phyloP scores from a whole-genome alignment of 2,888 invertebrate species.

The Rotaria magnacalcarata region DNA sequence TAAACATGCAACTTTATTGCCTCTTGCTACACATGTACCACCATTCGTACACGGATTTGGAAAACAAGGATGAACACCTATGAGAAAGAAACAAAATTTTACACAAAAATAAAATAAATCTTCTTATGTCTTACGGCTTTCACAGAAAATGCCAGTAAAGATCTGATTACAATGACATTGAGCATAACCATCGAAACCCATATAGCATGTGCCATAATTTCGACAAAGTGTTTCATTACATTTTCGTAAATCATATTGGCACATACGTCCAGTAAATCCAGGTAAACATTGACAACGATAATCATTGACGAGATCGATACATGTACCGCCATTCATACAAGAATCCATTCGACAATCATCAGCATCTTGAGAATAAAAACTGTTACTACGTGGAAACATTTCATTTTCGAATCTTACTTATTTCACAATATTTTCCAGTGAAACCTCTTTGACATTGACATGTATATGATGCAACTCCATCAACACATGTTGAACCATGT shows the following conservation, averaged over 20 bases:
- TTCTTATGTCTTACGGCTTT: not conserved
- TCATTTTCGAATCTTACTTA: not conserved
- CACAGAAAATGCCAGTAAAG: not conserved
- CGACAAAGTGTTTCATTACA: conserved; percentile 32
- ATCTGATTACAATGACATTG: conserved; percentile 34
- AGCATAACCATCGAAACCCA: conserved; percentile 31
- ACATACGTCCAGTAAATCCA: conserved; percentile 40
- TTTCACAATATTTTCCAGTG: conserved; percentile 44
- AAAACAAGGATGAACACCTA: conserved; percentile 39
- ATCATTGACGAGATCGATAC: conserved; percentile 39
- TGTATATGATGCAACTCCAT: conserved; percentile 33
- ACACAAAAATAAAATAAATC: too few species aligned
- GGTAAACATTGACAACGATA: conserved; percentile 42
- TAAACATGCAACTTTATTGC: conserved; percentile 39
- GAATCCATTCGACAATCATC: conserved; percentile 37
- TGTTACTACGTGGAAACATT: not conserved
- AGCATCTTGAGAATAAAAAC: not conserved
- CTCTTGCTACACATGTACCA: conserved; percentile 39
- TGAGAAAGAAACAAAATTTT: not conserved
- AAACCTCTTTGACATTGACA: conserved; percentile 41
- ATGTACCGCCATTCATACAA: conserved; percentile 45
- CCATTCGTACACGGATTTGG: conserved; percentile 42
- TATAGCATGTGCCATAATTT: conserved; percentile 20
- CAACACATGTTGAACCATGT: conserved; percentile 41
- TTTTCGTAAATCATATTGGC: conserved; percentile 30